A percentile compares a stretch with the other conserved stretches of the same genome.
Conservation (phyloP, 2,113 vertebrate genomes). For the Megaptera novaeangliae region DNA sequence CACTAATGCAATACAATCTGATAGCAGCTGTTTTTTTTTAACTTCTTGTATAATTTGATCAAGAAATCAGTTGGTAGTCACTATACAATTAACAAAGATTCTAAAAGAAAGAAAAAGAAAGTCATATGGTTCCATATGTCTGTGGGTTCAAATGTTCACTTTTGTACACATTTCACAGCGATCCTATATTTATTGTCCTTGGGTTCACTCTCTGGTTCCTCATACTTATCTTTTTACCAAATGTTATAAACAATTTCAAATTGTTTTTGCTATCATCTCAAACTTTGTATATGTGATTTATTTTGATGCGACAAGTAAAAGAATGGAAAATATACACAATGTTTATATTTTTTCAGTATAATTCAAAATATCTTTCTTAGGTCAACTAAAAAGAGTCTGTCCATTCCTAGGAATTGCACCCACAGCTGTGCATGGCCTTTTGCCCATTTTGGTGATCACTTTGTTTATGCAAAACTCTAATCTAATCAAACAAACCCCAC, state of each 20-base stretch:
- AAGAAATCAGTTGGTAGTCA: neutral
- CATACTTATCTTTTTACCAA: neutral
- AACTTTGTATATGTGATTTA: slow-evolving; percentile 23
- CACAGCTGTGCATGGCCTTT: neutral
- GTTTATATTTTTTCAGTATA: neutral
- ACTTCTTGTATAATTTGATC: neutral
- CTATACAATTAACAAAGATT: neutral
- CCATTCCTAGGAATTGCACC: neutral
- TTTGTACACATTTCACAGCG: neutral
- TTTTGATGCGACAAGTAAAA: neutral
- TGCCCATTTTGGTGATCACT: neutral
- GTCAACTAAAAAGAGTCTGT: neutral
- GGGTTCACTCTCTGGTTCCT: neutral
- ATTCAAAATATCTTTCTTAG: neutral
- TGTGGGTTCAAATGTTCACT: slow-evolving; percentile 8
- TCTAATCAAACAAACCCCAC: neutral
- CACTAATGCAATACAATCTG: neutral
- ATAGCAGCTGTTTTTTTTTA: neutral
- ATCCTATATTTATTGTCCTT: neutral
- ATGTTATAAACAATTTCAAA: slow-evolving; percentile 35
- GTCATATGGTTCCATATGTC: neutral
- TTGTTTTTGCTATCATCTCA: slow-evolving; percentile 5
- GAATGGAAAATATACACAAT: neutral
- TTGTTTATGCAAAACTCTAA: neutral
- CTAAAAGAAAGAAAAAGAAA: neutral